phyloP scores from a whole-genome alignment of 2,797 vertebrate genomes.

The Steatocranus sp. region DNA sequence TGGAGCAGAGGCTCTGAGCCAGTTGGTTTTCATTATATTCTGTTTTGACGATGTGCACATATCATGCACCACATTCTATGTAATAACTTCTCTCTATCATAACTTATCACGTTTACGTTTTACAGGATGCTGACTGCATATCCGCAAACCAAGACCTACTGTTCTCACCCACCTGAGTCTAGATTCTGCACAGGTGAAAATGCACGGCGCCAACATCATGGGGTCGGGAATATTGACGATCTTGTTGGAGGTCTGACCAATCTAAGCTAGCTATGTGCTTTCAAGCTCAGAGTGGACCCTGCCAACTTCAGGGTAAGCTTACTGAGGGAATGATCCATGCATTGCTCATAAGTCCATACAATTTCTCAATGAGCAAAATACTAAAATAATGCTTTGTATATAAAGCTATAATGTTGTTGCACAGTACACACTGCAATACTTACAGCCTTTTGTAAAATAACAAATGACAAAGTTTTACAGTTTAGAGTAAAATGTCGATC shows the following conservation, averaged over 20 bases:
- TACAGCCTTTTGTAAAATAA: not conserved
- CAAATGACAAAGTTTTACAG: not conserved
- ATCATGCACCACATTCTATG: not conserved
- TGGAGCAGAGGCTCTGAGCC: slow-evolving; percentile 66
- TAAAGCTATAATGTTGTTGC: not conserved
- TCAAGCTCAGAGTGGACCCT: slow-evolving; percentile 72
- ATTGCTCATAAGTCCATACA: not conserved
- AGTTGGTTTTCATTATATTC: slow-evolving; percentile 34
- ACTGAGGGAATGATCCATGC: not conserved
- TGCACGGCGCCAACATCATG: slow-evolving; percentile 67
- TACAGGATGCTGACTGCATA: slow-evolving; percentile 66
- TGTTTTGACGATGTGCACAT: not conserved
- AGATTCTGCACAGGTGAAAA: slow-evolving; percentile 57
- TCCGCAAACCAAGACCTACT: slow-evolving; percentile 69
- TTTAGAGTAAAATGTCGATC: not conserved
- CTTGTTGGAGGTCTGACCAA: slow-evolving; percentile 44
- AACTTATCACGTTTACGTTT: not conserved
- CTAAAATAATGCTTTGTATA: not conserved
- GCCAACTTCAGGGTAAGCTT: slow-evolving; percentile 69
- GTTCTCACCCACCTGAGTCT: slow-evolving; percentile 45
- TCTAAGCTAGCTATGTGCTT: slow-evolving; percentile 72
- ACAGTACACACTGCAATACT: not conserved
- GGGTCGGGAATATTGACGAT: slow-evolving; percentile 53
- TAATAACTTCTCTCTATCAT: not conserved
- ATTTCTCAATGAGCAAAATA: not conserved